Percentiles rank a stretch among this genome's conserved stretches.
These are phyloP conservation scores for Cheilosia impressa DNA, from an alignment of 2,888 invertebrate species.

Conservation along the genomic window DNA sequence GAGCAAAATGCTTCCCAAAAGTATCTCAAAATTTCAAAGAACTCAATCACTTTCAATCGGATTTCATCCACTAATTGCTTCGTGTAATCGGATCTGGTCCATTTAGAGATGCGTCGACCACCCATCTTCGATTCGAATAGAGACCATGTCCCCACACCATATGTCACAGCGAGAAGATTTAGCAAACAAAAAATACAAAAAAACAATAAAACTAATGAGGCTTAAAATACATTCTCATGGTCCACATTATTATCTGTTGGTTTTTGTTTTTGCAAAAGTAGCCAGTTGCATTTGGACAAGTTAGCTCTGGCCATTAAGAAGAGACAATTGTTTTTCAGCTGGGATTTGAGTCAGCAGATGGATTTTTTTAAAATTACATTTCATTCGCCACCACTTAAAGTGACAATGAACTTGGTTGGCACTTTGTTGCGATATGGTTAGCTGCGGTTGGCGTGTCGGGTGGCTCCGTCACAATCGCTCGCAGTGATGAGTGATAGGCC, in stretches of 20 bases:
- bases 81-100: constrained; percentile 65
- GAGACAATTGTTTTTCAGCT: constrained; percentile 21
- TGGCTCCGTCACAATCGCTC: constrained; percentile 28
- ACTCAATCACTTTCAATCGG: constrained; percentile 44
- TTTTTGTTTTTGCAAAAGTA: constrained; percentile 16
- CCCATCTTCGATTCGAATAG: constrained; percentile 18
- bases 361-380: not conserved
- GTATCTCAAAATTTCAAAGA: constrained; percentile 44
- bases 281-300: constrained; percentile 26
- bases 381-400: constrained; percentile 31
- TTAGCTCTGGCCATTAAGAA: constrained; percentile 13
- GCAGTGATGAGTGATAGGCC: constrained; percentile 40
- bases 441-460: constrained; percentile 19
- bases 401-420: constrained; percentile 53
- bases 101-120: constrained; percentile 46
- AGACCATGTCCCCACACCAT: constrained; percentile 5
- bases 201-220: not conserved
- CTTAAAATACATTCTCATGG: constrained; percentile 12
- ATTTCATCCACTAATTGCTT: constrained; percentile 62
- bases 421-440: constrained; percentile 21
- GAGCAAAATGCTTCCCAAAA: constrained; percentile 11
- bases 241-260: not conserved
- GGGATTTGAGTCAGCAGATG: not conserved
- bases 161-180: constrained; percentile 19
- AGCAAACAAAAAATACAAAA: constrained; percentile 12